A percentile compares a stretch with the other conserved stretches of the same genome.
phyloP scores from a whole-genome alignment of 2,113 vertebrate species.

The Lucifuga dentata region DNA sequence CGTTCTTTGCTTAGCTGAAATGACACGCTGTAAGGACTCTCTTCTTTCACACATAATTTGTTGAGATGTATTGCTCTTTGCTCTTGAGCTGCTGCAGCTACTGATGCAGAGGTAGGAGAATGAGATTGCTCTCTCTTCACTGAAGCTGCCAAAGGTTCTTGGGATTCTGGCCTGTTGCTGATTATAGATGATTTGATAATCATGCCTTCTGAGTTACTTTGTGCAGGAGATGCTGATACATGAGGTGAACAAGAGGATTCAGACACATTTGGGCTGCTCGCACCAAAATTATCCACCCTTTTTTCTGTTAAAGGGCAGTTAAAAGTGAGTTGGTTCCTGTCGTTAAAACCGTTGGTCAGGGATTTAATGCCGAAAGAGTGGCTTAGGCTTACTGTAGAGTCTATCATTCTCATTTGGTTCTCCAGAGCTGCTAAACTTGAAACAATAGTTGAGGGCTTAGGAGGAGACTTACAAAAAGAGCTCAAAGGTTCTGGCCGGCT shows the following conservation, averaged over 20 bases:
- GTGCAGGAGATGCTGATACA: slow-evolving; percentile 82
- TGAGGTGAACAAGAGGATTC: slow-evolving; percentile 87
- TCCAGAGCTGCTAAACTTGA: slow-evolving; percentile 91
- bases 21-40: slow-evolving; percentile 88
- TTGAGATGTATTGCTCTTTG: slow-evolving; percentile 83
- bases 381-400: slow-evolving; percentile 86
- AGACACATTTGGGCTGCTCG: slow-evolving; percentile 85
- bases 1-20: slow-evolving; percentile 91
- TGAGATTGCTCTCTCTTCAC: slow-evolving; percentile 92
- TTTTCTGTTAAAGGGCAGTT: slow-evolving; percentile 84
- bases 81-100: slow-evolving; percentile 86
- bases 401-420: slow-evolving; percentile 93
- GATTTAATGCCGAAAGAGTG: slow-evolving; percentile 84
- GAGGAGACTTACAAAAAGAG: slow-evolving; percentile 83
- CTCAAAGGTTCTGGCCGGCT: slow-evolving; percentile 81
- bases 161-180: slow-evolving; percentile 79
- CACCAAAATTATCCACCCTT: slow-evolving; percentile 86
- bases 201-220: slow-evolving; percentile 85
- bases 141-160: slow-evolving; percentile 77
- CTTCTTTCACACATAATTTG: slow-evolving; percentile 89
- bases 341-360: slow-evolving; percentile 86
- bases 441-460: slow-evolving; percentile 85
- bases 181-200: slow-evolving; percentile 76
- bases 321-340: slow-evolving; percentile 84
- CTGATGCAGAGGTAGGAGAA: slow-evolving; percentile 80